phyloP scores from a whole-genome alignment of 2,113 vertebrate genomes.

The Pseudolaguvia tuberculata region DNA sequence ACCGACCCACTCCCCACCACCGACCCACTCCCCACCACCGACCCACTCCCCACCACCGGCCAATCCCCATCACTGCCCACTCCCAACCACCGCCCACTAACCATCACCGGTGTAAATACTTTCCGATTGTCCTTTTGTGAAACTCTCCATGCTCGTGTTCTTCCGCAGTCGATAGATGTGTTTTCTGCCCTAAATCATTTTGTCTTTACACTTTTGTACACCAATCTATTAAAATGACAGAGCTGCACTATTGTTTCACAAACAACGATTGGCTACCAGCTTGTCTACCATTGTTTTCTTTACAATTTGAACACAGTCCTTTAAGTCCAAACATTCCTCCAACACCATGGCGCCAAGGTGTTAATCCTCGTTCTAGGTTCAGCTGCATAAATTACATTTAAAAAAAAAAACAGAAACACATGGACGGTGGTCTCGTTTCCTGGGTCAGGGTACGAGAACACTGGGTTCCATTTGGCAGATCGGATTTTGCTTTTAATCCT shows the following conservation, averaged over 20 bases:
- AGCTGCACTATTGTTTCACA: neutral
- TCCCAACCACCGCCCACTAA: too few relatives aligned
- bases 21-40: too few relatives aligned
- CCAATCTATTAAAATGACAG: too few relatives aligned
- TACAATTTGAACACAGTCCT: slow-evolving; percentile 58
- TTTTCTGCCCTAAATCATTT: neutral
- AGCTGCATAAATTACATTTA: slow-evolving; percentile 53
- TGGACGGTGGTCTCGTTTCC: neutral
- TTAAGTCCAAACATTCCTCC: slow-evolving; percentile 46
- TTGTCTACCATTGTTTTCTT: slow-evolving; percentile 46
- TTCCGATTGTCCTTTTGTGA: slow-evolving; percentile 29
- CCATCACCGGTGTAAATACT: slow-evolving; percentile 34
- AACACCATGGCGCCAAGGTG: slow-evolving; percentile 43
- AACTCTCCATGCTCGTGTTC: neutral
- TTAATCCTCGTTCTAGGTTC: slow-evolving; percentile 60
- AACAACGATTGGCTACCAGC: neutral
- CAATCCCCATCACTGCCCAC: too few relatives aligned
- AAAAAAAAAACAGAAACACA: slow-evolving; percentile 1
- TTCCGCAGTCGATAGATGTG: neutral
- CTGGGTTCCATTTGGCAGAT: neutral
- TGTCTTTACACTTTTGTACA: neutral
- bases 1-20: too few relatives aligned
- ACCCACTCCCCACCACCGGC: too few relatives aligned
- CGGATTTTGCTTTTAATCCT: neutral
- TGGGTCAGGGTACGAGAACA: neutral